Base-by-base conservation (phyloP, 2,888 invertebrate genomes). In the Stenolophus ochropezus region DNA sequence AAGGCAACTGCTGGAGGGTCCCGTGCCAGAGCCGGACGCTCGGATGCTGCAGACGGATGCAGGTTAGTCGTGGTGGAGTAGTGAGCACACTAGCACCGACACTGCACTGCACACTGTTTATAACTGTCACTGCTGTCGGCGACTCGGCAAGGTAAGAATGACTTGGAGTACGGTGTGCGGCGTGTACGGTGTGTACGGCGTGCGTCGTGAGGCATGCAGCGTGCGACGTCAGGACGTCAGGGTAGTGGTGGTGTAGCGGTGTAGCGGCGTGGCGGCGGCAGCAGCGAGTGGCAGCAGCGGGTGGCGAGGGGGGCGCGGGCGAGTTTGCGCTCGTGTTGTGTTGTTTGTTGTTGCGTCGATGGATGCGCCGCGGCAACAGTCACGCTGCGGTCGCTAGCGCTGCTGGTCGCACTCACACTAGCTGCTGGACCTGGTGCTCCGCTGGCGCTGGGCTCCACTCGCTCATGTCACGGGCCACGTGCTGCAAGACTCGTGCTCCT, bases 1-100 rank as follows among this genome's bases (percentile, higher is more conserved):
- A 89, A 89, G 88, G 89, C 89, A 88, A 87, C 87, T 87, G 87
- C 85, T 89, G 86, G 81, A 76, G 51, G 82, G 51, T 83, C 83
- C 83, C 83, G 83, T 77, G 82, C 84, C 85, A 84, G 84, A 84
- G 85, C 11, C 14, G 16, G 16, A 27, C 33, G 33, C 65, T 18
- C 25, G 25, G 16, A 56, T 18, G 18, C 20, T 16, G 71, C 47
- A 71, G 33, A 18, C 14, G 3, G 14, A 25, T 53, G 53, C 75
- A n/a, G n/a, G n/a, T n/a, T n/a, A n/a, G n/a, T n/a, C n/a, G n/a
- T n/a, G n/a, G n/a, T n/a, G n/a, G n/a, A n/a, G n/a, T n/a, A n/a
- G 74, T 14, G 23, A 25, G 20, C 27, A 76, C 71, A 79, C 71
- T 25, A 51, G 33, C 27, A 56, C 71, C 73, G 51, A 56, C 80